Conservation (phyloP, 1,140 invertebrate species). For the Drosophila pachea region DNA sequence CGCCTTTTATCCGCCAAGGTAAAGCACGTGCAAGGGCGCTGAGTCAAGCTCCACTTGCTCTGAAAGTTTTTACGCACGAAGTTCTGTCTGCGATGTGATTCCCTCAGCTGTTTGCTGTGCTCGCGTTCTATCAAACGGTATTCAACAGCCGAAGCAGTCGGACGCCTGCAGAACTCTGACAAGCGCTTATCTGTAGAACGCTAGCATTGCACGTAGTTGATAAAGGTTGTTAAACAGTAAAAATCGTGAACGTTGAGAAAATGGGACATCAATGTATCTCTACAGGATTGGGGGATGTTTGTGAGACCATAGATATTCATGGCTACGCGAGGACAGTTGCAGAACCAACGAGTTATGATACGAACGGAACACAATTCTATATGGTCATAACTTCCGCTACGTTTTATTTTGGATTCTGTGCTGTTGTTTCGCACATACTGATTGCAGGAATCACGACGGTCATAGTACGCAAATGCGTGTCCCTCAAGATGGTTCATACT, state of each 20-base stretch:
- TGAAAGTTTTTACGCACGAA: slow-evolving; percentile 42
- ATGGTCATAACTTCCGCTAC: slow-evolving; percentile 20
- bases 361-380: neutral
- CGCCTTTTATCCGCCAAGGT: slow-evolving; percentile 71
- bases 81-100: slow-evolving; percentile 34
- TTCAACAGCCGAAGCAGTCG: slow-evolving; percentile 42
- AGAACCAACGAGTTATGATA: neutral
- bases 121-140: slow-evolving; percentile 47
- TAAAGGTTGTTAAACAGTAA: slow-evolving; percentile 36
- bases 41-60: slow-evolving; percentile 67
- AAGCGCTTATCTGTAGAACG: slow-evolving; percentile 51
- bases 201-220: slow-evolving; percentile 58
- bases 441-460: slow-evolving; percentile 57
- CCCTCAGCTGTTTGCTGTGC: slow-evolving; percentile 34
- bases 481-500: slow-evolving; percentile 67
- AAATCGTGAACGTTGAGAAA: neutral
- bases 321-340: neutral
- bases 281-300: slow-evolving; percentile 32
- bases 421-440: slow-evolving; percentile 53
- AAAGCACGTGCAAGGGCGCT: slow-evolving; percentile 65
- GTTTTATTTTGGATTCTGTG: slow-evolving; percentile 60
- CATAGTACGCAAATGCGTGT: slow-evolving; percentile 60
- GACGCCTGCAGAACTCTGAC: slow-evolving; percentile 8
- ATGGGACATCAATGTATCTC: slow-evolving; percentile 39
- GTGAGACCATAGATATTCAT: slow-evolving; percentile 21